These are phyloP conservation scores for Leptoclinus maculatus DNA, from an alignment of 2,797 vertebrate species.

Conservation along the genomic window DNA sequence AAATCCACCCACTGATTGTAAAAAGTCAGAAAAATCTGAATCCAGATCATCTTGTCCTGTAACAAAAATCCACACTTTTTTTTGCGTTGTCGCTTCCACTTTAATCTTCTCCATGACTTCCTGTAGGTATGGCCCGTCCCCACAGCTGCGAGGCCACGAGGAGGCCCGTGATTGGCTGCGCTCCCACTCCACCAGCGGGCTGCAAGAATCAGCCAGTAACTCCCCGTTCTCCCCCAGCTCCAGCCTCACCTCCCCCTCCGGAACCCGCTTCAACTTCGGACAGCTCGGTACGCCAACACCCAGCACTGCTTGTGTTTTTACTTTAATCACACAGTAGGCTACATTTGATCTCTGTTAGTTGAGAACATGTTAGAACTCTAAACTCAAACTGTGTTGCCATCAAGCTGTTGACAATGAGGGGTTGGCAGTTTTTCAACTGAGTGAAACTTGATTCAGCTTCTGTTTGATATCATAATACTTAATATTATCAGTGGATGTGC, in stretches of 20 bases:
- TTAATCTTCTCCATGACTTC: conserved; percentile 37
- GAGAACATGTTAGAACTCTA: background rate
- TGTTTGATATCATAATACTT: background rate
- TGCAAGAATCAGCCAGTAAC: conserved; percentile 92
- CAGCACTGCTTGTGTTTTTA: background rate
- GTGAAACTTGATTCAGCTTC: background rate
- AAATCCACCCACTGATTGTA: conserved; percentile 11
- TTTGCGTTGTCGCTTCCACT: background rate
- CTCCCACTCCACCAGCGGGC: conserved; percentile 93
- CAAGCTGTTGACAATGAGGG: background rate
- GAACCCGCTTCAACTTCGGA: conserved; percentile 95
- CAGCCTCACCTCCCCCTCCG: conserved; percentile 95
- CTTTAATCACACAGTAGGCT: too few species aligned
- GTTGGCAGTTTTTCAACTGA: background rate
- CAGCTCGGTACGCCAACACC: conserved; percentile 88
- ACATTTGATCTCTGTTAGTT: background rate
- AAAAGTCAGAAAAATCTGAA: conserved; percentile 18
- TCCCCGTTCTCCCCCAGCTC: conserved; percentile 97
- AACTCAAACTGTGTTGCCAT: background rate
- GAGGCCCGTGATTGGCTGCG: conserved; percentile 98
- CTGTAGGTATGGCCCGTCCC: conserved; percentile 90
- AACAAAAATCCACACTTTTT: background rate
- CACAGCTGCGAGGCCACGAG: conserved; percentile 92
- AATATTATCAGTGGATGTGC: background rate
- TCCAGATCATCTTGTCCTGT: conserved; percentile 11